A percentile compares a stretch with the other conserved stretches of the same genome.
These are phyloP conservation scores for Meta bourneti DNA, from an alignment of 2,888 invertebrate species.

Conservation along the genomic window DNA sequence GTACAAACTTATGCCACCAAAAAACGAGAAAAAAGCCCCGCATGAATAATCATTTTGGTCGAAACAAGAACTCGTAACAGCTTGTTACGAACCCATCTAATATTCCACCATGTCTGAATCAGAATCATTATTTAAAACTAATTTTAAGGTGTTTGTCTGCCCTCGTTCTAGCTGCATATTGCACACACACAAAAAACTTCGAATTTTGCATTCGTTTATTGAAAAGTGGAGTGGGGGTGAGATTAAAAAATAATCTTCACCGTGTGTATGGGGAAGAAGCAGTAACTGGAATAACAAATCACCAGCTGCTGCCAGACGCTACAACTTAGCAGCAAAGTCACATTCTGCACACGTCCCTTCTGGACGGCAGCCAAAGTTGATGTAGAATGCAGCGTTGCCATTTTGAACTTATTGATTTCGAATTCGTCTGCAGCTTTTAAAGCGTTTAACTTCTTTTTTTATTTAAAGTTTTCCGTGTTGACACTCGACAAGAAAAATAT, in stretches of 20 bases:
- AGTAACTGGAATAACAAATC: conserved; percentile 51
- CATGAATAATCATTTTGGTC: not conserved
- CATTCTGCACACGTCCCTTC: conserved; percentile 8
- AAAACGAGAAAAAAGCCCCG: too few relatives aligned
- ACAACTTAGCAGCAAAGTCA: conserved; percentile 28
- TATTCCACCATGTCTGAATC: not conserved
- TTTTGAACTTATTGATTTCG: conserved; percentile 48
- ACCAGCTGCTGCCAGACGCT: conserved; percentile 46
- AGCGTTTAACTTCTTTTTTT: conserved; percentile 33
- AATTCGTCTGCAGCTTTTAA: conserved; percentile 18
- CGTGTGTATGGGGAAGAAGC: not conserved
- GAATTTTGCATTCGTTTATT: conserved; percentile 13
- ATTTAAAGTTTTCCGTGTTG: conserved; percentile 23
- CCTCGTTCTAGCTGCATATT: not conserved
- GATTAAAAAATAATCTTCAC: conserved; percentile 24
- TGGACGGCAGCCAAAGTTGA: conserved; percentile 28
- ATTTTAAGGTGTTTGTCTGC: conserved; percentile 2
- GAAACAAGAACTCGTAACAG: not conserved
- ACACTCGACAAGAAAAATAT: conserved; percentile 2
- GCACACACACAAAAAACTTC: not conserved
- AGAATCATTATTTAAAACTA: conserved; percentile 10
- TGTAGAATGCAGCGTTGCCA: conserved; percentile 4
- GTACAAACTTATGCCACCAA: too few relatives aligned
- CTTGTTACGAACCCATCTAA: not conserved
- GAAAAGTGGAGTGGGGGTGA: not conserved